A percentile compares a stretch with the other conserved stretches of the same genome.
Evolutionary conservation across 2,888 invertebrate genomes (phyloP).

Genomic region (Microctonus brassicae): DNA sequence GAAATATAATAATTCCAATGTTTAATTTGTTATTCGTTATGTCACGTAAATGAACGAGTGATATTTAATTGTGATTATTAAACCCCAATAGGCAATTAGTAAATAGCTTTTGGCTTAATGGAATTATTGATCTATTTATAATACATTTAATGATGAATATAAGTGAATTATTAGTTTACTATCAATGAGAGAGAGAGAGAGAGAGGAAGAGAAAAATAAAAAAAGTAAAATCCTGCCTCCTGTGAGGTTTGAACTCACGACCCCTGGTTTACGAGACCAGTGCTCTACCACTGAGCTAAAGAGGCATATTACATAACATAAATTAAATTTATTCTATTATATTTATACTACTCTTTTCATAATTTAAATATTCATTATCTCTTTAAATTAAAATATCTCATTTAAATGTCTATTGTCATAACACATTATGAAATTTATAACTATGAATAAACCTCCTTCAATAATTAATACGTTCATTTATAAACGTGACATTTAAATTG

Average conservation of each 20-base stretch:
- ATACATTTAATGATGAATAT: too few relatives aligned
- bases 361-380: too few relatives aligned
- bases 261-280: conserved; percentile 90
- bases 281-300: conserved; percentile 89
- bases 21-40: neutral
- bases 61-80: neutral
- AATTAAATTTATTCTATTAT: neutral
- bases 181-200: too few relatives aligned
- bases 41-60: neutral
- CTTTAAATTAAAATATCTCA: neutral
- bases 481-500: too few relatives aligned
- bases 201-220: conserved; percentile 25
- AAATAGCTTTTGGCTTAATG: too few relatives aligned
- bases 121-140: neutral
- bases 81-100: too few relatives aligned
- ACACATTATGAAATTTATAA: neutral
- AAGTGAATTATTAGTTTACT: too few relatives aligned
- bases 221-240: conserved; percentile 73
- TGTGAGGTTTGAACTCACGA: conserved; percentile 89
- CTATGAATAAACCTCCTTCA: neutral
- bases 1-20: neutral
- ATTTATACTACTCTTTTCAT: neutral
- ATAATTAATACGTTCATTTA: neutral
- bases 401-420: neutral
- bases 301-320: conserved; percentile 71